phyloP scores from a whole-genome alignment of 2,113 vertebrate species.

The Numenius arquata region DNA sequence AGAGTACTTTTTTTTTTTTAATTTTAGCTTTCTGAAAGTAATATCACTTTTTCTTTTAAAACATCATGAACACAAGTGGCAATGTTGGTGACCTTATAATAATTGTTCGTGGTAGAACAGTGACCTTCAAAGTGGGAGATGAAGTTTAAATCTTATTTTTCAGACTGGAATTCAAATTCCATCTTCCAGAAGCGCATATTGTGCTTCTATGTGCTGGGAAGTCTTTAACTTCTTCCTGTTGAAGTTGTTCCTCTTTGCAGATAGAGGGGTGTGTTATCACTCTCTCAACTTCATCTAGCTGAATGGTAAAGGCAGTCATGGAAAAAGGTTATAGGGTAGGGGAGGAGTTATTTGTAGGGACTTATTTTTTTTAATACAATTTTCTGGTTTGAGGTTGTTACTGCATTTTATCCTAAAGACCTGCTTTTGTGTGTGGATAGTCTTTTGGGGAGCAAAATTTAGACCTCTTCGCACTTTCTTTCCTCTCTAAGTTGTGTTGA shows the following conservation, averaged over 20 bases:
- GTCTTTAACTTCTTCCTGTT: neutral
- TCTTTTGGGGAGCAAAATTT: neutral
- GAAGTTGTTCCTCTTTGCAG: neutral
- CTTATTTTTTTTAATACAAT: neutral
- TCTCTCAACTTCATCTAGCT: neutral
- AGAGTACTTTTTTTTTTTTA: neutral
- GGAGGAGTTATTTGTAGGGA: neutral
- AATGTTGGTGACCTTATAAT: neutral
- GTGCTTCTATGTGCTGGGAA: neutral
- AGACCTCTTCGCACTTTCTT: neutral
- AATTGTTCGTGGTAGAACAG: neutral
- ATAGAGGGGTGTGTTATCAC: neutral
- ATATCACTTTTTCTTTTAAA: neutral
- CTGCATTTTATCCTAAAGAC: neutral
- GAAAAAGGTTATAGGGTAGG: neutral
- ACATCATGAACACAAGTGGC: neutral
- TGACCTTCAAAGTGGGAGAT: neutral
- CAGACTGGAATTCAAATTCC: neutral
- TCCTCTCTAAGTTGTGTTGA: neutral
- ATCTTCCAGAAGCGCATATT: accelerated
- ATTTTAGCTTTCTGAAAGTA: neutral
- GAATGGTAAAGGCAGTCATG: neutral
- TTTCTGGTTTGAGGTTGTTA: neutral
- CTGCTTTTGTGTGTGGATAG: neutral
- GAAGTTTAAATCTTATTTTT: neutral